These are phyloP conservation scores for Isurus oxyrinchus DNA, from an alignment of 2,113 vertebrate species.

Conservation along the genomic window DNA sequence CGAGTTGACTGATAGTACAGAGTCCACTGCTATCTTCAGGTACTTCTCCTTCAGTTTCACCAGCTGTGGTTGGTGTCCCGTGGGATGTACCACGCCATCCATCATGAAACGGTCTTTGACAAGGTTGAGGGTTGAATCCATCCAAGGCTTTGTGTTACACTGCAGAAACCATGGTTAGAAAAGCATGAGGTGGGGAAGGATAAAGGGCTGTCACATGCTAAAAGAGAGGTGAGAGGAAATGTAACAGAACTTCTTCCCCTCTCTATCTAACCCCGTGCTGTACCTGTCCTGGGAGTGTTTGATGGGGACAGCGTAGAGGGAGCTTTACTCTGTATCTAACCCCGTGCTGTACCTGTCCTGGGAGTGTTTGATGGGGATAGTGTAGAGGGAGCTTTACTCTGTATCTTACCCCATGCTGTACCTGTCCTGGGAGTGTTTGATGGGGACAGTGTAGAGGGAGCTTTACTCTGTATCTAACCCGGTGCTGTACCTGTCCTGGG, in stretches of 20 bases:
- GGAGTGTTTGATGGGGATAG: no score
- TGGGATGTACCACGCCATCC: constrained; percentile 52
- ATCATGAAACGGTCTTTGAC: constrained; percentile 68
- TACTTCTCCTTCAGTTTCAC: constrained; percentile 50
- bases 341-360: no score
- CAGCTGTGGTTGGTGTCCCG: constrained; percentile 44
- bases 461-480: no score
- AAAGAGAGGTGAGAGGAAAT: not conserved
- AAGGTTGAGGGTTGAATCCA: constrained; percentile 60
- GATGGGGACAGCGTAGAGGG: no score
- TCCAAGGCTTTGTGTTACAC: constrained; percentile 52
- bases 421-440: no score
- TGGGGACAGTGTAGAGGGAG: no score
- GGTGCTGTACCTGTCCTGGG: no score
- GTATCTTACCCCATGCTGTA: no score
- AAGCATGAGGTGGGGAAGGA: not conserved
- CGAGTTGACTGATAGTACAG: not conserved
- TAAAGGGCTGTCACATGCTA: not conserved
- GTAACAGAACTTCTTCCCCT: not conserved
- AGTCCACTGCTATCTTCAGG: constrained; percentile 49
- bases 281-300: not conserved
- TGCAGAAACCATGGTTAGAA: not conserved
- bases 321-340: no score
- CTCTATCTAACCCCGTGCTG: not conserved
- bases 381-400: no score